Base-by-base conservation (phyloP, 2,113 vertebrate genomes). In the Solea senegalensis region DNA sequence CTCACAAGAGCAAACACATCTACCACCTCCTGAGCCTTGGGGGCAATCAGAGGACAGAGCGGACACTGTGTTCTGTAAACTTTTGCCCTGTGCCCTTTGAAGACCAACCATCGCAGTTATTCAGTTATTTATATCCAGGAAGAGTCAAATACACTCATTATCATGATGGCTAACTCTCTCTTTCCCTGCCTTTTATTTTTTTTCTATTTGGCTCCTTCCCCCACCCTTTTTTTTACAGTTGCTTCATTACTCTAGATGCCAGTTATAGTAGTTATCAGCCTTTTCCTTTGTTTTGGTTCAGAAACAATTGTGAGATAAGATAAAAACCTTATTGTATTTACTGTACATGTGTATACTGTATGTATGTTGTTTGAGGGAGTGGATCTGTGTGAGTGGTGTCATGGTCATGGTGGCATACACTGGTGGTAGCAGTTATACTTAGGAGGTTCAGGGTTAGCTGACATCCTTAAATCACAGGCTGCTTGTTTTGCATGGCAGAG, bases 61-160 rank as follows among this genome's bases (percentile, higher is more conserved):
- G 85, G 86, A 90, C 84, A 75, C 74, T 59, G 76, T 90, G 88
- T 89, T 90, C 90, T 87, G 62, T 86, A 87, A 87, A 89, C 88
- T 69, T 80, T 75, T 77, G 69, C 65, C 81, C 72, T 80, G 74
- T 85, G 78, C 48, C 69, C 75, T 86, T 82, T 83, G 69, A 88
- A 73, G 79, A 83, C 46, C 70, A 72, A 57, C 65, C 63, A 66
- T 78, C 62, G 53, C 34, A 41, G 72, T 85, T 91, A 81, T 86
- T 86, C 68, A 82, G 88, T 91, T 85, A 81, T 87, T 88, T 86
- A 45, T 63, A 63, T 52, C 51, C 26, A 76, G 75, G 71, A 72
- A 76, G 74, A 78, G 48, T 61, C 68, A 80, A 74, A 72, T 39
- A n/a, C 54, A 40, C 55, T 55, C 34, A 34, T 60, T 43, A n/a